Percentiles rank a stretch among this genome's conserved stretches.
These are phyloP conservation scores for Azemiops feae DNA, from an alignment of 2,113 vertebrate species.

Conservation along the genomic window DNA sequence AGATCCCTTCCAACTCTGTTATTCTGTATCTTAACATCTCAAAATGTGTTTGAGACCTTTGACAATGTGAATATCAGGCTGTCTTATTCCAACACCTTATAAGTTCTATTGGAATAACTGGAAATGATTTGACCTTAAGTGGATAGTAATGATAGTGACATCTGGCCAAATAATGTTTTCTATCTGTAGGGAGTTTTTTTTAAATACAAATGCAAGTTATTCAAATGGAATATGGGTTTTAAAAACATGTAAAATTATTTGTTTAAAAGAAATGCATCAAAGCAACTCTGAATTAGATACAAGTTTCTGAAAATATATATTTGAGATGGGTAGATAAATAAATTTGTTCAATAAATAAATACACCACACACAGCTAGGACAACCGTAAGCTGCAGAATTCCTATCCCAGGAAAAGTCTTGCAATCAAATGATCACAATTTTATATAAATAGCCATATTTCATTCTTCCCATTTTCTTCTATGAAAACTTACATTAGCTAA, in stretches of 20 bases:
- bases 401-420: background rate
- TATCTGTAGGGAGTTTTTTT: background rate
- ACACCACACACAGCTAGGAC: background rate
- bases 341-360: background rate
- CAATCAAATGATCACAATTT: background rate
- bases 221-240: background rate
- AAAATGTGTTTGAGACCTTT: conserved; percentile 15
- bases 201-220: background rate
- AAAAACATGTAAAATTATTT: background rate
- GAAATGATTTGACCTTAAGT: background rate
- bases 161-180: background rate
- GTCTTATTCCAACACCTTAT: background rate
- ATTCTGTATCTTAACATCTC: background rate
- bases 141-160: background rate
- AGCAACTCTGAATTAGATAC: background rate
- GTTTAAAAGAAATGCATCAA: background rate
- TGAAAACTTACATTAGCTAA: background rate
- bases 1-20: too few relatives aligned
- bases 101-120: background rate
- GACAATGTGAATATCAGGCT: background rate
- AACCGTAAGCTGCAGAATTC: background rate
- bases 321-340: background rate
- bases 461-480: background rate
- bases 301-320: background rate
- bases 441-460: background rate